These are phyloP conservation scores for Cossypha dichroa DNA, from an alignment of 2,797 vertebrate genomes.

Conservation along the genomic window DNA sequence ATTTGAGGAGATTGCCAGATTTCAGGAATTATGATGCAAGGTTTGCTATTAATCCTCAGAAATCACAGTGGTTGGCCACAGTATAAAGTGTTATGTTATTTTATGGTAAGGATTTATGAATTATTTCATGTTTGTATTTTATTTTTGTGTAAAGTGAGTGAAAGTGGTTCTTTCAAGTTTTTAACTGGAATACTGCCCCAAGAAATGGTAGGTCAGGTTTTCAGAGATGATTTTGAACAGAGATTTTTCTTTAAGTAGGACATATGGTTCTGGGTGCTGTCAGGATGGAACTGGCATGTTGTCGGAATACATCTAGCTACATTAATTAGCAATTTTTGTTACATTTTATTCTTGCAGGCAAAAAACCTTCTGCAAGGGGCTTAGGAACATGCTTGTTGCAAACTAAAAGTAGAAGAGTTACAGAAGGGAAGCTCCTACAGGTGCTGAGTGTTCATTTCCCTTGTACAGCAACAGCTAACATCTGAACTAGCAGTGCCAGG, in stretches of 20 bases:
- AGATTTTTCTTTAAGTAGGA: background rate
- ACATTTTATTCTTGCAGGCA: background rate
- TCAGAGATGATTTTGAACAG: background rate
- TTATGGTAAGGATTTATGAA: background rate
- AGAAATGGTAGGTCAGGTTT: background rate
- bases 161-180: background rate
- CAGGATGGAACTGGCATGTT: background rate
- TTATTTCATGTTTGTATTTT: background rate
- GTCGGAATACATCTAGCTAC: background rate
- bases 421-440: background rate
- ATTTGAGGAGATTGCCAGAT: background rate
- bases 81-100: background rate
- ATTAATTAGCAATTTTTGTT: background rate
- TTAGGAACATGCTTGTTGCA: background rate
- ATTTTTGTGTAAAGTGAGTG: background rate
- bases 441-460: background rate
- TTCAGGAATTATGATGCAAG: background rate
- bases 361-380: background rate
- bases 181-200: background rate
- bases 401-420: background rate
- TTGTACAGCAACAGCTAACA: background rate
- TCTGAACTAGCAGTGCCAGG: background rate
- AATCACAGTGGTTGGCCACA: background rate
- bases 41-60: background rate
- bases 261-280: background rate